Evolutionary conservation across 1,140 invertebrate genomes (phyloP).

Genomic region (Steinernema feltiae): DNA sequence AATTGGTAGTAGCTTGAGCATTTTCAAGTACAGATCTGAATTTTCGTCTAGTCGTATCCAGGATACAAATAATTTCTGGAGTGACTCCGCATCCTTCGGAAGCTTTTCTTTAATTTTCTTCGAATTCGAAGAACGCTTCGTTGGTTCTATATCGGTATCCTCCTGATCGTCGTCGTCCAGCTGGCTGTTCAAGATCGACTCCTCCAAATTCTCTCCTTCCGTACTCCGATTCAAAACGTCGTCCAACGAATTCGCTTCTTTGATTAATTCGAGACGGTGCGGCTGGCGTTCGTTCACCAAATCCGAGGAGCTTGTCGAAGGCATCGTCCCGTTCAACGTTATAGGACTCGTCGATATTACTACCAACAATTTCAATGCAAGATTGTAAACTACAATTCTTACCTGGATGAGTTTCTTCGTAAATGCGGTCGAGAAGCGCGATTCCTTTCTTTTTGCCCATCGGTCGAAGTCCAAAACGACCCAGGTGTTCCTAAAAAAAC

Average conservation of each 20-base stretch:
- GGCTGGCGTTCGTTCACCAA: background rate
- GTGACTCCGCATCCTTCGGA: background rate
- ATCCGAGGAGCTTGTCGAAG: slow-evolving; percentile 6
- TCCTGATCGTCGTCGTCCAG: background rate
- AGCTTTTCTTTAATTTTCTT: slow-evolving; percentile 1
- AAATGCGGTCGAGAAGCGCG: slow-evolving; percentile 17
- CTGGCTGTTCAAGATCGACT: background rate
- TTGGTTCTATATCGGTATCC: background rate
- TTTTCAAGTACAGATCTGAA: background rate
- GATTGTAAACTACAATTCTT: background rate
- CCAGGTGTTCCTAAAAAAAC: slow-evolving; percentile 22
- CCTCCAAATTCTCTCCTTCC: background rate
- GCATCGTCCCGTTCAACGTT: background rate
- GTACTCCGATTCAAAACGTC: background rate
- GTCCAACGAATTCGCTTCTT: background rate
- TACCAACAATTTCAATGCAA: background rate
- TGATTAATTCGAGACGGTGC: background rate
- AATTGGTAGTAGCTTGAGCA: background rate
- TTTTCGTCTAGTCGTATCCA: background rate
- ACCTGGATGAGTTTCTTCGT: slow-evolving; percentile 36
- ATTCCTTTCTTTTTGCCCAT: slow-evolving; percentile 33
- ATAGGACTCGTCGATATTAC: background rate
- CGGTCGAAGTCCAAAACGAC: slow-evolving; percentile 30
- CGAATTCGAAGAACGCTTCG: background rate
- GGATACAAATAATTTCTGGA: background rate